phyloP scores from a whole-genome alignment of 2,888 invertebrate genomes.

The Hypena proboscidalis region DNA sequence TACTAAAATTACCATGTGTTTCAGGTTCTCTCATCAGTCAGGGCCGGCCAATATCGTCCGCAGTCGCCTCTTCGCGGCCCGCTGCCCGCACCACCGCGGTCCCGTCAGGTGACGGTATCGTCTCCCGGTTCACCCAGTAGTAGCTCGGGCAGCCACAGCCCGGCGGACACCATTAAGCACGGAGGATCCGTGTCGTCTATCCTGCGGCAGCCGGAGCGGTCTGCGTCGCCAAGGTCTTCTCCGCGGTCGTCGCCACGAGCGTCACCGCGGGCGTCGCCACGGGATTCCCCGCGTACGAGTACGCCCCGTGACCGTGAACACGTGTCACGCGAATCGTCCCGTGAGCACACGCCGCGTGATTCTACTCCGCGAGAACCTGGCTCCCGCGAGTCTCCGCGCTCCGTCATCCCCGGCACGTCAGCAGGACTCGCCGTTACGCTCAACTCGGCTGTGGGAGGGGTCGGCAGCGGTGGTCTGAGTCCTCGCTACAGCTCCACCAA shows the following conservation, averaged over 20 bases:
- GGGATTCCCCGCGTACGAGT: constrained; percentile 71
- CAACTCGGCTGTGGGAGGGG: constrained; percentile 63
- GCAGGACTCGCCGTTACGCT: constrained; percentile 87
- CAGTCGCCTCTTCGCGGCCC: constrained; percentile 88
- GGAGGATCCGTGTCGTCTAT: constrained; percentile 80
- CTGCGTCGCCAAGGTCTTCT: constrained; percentile 69
- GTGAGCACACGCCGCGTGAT: constrained; percentile 61
- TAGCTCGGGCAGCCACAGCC: constrained; percentile 93
- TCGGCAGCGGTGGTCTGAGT: constrained; percentile 48
- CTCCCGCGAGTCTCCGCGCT: constrained; percentile 53
- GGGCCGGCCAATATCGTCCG: constrained; percentile 90
- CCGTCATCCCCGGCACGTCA: constrained; percentile 84
- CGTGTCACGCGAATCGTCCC: constrained; percentile 68
- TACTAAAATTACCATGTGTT: constrained; percentile 8
- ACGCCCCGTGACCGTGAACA: constrained; percentile 62
- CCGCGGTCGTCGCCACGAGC: constrained; percentile 70
- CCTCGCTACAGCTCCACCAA: constrained; percentile 84
- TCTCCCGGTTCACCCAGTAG: constrained; percentile 95
- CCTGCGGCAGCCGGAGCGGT: constrained; percentile 74
- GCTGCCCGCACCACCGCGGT: constrained; percentile 81
- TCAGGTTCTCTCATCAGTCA: constrained; percentile 90
- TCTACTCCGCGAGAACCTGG: constrained; percentile 49
- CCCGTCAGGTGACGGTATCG: constrained; percentile 81
- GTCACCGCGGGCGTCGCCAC: constrained; percentile 63
- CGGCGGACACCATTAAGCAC: constrained; percentile 91